A percentile compares a stretch with the other conserved stretches of the same genome.
These are phyloP conservation scores for Mantis religiosa DNA, from an alignment of 2,888 invertebrate species.

Conservation along the genomic window DNA sequence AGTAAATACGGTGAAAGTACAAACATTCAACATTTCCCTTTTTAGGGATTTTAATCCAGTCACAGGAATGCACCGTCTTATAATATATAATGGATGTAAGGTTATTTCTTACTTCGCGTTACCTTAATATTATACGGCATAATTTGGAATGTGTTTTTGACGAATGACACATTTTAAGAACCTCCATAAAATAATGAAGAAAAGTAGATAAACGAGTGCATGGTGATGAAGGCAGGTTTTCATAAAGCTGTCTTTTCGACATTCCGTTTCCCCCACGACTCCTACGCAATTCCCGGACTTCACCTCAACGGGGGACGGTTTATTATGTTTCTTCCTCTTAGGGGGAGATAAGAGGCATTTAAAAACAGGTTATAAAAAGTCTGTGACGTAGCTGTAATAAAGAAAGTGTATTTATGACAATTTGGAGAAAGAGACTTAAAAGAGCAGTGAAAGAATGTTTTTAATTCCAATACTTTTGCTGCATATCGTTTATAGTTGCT, in stretches of 20 bases:
- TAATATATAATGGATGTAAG: too few species aligned
- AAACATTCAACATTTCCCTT: too few species aligned
- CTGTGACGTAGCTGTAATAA: background rate
- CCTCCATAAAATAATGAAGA: too few species aligned
- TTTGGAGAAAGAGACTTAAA: background rate
- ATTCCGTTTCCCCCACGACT: background rate
- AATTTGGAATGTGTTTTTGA: too few species aligned
- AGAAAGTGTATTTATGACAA: background rate
- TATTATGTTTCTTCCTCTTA: background rate
- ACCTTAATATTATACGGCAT: too few species aligned
- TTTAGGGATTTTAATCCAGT: too few species aligned
- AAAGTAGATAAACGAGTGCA: too few species aligned
- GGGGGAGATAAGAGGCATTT: background rate
- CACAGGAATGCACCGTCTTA: too few species aligned
- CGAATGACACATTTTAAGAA: too few species aligned
- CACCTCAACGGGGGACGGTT: background rate
- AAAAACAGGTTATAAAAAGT: conserved; percentile 12
- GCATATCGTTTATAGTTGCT: too few species aligned
- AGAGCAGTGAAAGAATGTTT: background rate
- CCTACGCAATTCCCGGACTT: background rate
- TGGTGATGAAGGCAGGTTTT: background rate
- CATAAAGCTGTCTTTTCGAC: background rate
- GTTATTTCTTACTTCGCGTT: too few species aligned
- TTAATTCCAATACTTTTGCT: background rate
- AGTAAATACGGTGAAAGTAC: too few species aligned